Evolutionary conservation across 2,113 vertebrate genomes (phyloP).

Genomic region (Poeciliopsis prolifica): DNA sequence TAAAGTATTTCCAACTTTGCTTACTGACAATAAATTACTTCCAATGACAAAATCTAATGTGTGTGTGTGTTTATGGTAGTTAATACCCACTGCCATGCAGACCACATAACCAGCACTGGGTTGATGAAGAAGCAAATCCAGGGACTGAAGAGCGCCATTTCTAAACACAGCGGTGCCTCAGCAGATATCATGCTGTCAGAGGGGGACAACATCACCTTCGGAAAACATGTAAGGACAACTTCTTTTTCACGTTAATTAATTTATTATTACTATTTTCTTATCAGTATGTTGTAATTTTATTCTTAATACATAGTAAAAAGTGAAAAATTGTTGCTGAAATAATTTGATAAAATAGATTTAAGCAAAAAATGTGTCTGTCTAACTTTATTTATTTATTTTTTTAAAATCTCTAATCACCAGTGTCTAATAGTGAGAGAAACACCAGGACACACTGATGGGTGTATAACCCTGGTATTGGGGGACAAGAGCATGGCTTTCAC

Average conservation of each 20-base stretch:
- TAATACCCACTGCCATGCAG: slow-evolving; percentile 92
- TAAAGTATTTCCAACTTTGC: neutral
- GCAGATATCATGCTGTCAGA: slow-evolving; percentile 84
- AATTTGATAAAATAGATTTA: neutral
- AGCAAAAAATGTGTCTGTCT: neutral
- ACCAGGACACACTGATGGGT: slow-evolving; percentile 90
- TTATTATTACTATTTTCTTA: neutral
- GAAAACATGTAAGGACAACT: slow-evolving; percentile 79
- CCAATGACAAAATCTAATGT: neutral
- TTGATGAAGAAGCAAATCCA: slow-evolving; percentile 81
- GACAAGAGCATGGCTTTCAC: slow-evolving; percentile 89
- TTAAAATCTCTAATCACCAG: slow-evolving; percentile 52
- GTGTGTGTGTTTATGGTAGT: slow-evolving; percentile 57
- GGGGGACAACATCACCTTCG: slow-evolving; percentile 83
- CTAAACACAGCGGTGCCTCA: slow-evolving; percentile 82
- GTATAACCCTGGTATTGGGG: slow-evolving; percentile 81
- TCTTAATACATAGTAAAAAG: neutral
- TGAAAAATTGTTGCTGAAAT: neutral
- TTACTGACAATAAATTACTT: neutral
- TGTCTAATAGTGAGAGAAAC: slow-evolving; percentile 82
- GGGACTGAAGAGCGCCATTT: slow-evolving; percentile 85
- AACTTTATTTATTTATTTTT: neutral
- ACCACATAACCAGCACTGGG: slow-evolving; percentile 89
- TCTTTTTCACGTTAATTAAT: neutral
- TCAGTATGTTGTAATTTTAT: neutral